A percentile compares a stretch with the other conserved stretches of the same genome.
These are phyloP conservation scores for Syngnathus scovelli DNA, from an alignment of 2,113 vertebrate genomes.

Conservation along the genomic window DNA sequence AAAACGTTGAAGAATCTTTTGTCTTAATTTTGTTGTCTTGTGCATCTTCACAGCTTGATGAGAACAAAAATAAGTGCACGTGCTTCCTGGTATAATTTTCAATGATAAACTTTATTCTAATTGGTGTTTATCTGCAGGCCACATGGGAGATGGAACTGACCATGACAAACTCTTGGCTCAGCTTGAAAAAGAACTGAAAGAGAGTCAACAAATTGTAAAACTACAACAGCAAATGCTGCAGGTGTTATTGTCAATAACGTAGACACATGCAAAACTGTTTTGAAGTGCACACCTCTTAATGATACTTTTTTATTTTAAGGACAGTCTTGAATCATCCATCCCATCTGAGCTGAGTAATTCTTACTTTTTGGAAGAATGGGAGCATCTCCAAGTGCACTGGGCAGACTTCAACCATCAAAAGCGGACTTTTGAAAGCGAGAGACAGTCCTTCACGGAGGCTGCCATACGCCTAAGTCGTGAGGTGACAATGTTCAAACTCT, in stretches of 20 bases:
- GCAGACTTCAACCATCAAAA: conserved; percentile 62
- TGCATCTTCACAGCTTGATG: background rate
- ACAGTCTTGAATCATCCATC: conserved; percentile 39
- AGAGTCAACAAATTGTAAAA: conserved; percentile 65
- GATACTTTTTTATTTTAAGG: conserved; percentile 39
- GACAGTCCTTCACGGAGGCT: conserved; percentile 72
- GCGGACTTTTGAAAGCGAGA: conserved; percentile 70
- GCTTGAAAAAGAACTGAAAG: conserved; percentile 63
- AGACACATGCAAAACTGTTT: background rate
- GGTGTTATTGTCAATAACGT: conserved; percentile 37
- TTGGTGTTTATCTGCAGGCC: conserved; percentile 30
- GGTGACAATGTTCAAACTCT: conserved; percentile 39
- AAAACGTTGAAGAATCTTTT: background rate
- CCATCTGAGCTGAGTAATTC: conserved; percentile 54
- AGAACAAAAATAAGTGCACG: background rate
- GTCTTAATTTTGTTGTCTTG: background rate
- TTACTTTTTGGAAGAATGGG: conserved; percentile 76
- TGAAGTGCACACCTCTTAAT: background rate
- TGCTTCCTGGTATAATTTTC: background rate
- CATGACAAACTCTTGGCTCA: conserved; percentile 72
- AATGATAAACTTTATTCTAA: background rate
- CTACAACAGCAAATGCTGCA: conserved; percentile 71
- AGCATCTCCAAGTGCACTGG: conserved; percentile 60
- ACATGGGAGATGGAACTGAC: conserved; percentile 50
- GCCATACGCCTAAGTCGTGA: conserved; percentile 75